These are phyloP conservation scores for Pelosia muscerda DNA, from an alignment of 2,888 invertebrate species.

Conservation along the genomic window DNA sequence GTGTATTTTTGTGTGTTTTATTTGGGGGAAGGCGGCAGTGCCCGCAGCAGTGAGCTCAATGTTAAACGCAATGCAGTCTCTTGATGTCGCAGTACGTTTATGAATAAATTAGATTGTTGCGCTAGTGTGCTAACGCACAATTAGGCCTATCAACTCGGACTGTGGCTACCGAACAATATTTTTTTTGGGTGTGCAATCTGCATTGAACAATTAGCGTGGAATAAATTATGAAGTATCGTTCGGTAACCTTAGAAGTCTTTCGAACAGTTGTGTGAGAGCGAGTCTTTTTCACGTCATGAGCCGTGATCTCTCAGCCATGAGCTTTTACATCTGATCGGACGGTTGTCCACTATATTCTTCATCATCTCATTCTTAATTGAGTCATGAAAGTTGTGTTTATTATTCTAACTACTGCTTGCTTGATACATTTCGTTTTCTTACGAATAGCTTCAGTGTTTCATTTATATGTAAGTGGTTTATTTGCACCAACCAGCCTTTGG, in stretches of 20 bases:
- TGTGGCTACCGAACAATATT: conserved; percentile 78
- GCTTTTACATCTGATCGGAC: conserved; percentile 64
- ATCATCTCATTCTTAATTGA: conserved; percentile 54
- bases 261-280: conserved; percentile 73
- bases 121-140: conserved; percentile 86
- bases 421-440: conserved; percentile 60
- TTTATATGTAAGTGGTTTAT: conserved; percentile 58
- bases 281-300: conserved; percentile 72
- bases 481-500: conserved; percentile 52
- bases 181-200: conserved; percentile 38
- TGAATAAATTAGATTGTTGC: conserved; percentile 82
- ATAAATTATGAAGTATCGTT: conserved; percentile 61
- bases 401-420: conserved; percentile 68
- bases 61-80: conserved; percentile 90
- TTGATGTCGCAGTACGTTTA: conserved; percentile 86
- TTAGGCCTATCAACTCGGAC: conserved; percentile 70
- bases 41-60: conserved; percentile 92
- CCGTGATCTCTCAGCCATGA: conserved; percentile 67
- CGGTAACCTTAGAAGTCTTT: conserved; percentile 71
- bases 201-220: conserved; percentile 19
- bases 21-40: conserved; percentile 89
- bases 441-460: conserved; percentile 59
- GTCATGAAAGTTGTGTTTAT: conserved; percentile 59
- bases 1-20: conserved; percentile 83
- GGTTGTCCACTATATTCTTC: conserved; percentile 54